Percentiles rank a stretch among this genome's conserved stretches.
These are phyloP conservation scores for Yponomeuta plumbellus DNA, from an alignment of 2,888 invertebrate genomes.

Conservation along the genomic window DNA sequence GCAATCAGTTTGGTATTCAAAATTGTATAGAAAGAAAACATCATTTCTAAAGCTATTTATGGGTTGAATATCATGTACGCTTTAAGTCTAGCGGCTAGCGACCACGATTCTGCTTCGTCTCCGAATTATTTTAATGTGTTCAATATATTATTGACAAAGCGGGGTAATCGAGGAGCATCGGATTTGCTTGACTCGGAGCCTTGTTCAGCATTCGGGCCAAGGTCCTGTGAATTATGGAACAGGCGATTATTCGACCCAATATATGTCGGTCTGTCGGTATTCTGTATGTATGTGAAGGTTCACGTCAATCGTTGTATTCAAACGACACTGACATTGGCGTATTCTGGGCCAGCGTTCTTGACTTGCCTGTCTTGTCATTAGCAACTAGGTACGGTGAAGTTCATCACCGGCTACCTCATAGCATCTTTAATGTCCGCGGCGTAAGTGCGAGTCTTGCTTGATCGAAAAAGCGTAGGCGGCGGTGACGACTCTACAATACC, in stretches of 20 bases:
- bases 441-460: too few species aligned
- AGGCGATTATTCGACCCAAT: constrained; percentile 70
- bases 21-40: too few species aligned
- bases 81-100: neutral
- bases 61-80: too few species aligned
- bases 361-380: neutral
- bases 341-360: neutral
- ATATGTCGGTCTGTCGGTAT: constrained; percentile 44
- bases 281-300: constrained; percentile 49
- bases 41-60: too few species aligned
- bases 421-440: too few species aligned
- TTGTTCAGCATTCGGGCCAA: constrained; percentile 59
- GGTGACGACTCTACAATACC: too few species aligned
- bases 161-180: constrained; percentile 31
- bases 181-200: constrained; percentile 13
- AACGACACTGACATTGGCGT: neutral
- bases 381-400: too few species aligned
- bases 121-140: neutral
- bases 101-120: neutral
- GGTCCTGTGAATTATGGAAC: constrained; percentile 73
- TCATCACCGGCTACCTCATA: too few species aligned
- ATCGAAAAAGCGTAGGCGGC: too few species aligned
- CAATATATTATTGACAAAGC: neutral
- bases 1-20: too few species aligned
- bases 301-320: constrained; percentile 33